A percentile compares a stretch with the other conserved stretches of the same genome.
These are phyloP conservation scores for Odontamblyopus rebecca DNA, from an alignment of 2,797 vertebrate genomes.

Conservation along the genomic window DNA sequence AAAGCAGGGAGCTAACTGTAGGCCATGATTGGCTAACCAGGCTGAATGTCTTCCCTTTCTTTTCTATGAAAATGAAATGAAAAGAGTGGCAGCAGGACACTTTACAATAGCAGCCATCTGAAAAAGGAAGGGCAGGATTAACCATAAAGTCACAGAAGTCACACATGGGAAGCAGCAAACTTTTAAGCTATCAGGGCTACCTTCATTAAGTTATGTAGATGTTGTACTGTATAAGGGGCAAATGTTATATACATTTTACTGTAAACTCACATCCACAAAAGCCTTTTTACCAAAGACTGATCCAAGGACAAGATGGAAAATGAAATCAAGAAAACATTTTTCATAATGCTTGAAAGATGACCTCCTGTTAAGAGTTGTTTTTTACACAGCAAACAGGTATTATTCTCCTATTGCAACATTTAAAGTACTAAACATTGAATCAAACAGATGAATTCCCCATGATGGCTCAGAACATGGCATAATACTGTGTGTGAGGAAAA, in stretches of 20 bases:
- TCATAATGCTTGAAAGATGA: conserved; percentile 59
- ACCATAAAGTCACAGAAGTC: conserved; percentile 42
- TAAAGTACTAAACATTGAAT: conserved; percentile 39
- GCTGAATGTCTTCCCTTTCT: conserved; percentile 47
- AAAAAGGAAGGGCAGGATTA: conserved; percentile 16
- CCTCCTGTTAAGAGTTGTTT: conserved; percentile 57
- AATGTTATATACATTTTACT: conserved; percentile 42
- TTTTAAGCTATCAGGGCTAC: neutral
- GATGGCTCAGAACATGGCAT: conserved; percentile 39
- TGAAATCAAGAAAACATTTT: conserved; percentile 67
- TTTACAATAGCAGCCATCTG: conserved; percentile 19
- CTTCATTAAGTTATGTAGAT: neutral
- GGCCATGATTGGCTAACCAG: conserved; percentile 47
- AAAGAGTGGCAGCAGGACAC: conserved; percentile 47
- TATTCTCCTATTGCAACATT: conserved; percentile 22
- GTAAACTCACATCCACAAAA: conserved; percentile 34
- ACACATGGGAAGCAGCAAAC: conserved; percentile 17
- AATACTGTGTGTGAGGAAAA: conserved; percentile 42
- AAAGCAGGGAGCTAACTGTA: conserved; percentile 57
- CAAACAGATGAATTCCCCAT: conserved; percentile 14
- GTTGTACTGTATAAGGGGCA: neutral
- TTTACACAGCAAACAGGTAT: conserved; percentile 54
- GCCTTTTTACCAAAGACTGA: conserved; percentile 53
- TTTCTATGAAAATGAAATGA: conserved; percentile 22
- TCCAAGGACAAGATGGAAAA: conserved; percentile 63